Conservation (phyloP, 2,113 vertebrate species). For the Mormyrus iriodes region DNA sequence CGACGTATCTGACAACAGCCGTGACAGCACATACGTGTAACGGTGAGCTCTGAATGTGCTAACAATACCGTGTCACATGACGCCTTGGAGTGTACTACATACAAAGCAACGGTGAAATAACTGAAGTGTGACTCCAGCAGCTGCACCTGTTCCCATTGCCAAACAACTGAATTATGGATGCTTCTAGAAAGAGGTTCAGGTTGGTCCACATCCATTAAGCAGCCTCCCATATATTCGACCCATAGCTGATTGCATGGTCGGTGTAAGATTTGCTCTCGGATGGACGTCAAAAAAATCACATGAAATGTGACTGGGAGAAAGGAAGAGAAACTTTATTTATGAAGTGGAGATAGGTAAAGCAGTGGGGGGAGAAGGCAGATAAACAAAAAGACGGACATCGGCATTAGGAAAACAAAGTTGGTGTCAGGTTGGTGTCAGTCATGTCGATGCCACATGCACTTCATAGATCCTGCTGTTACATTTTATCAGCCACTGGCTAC, state of each 20-base stretch:
- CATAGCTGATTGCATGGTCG: neutral
- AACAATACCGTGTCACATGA: neutral
- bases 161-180: neutral
- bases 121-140: neutral
- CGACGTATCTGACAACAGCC: neutral
- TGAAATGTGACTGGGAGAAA: neutral
- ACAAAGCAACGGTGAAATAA: neutral
- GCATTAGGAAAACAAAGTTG: neutral
- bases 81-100: neutral
- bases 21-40: constrained; percentile 6
- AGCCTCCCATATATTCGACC: neutral
- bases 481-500: neutral
- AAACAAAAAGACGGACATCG: neutral
- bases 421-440: neutral
- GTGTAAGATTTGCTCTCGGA: neutral
- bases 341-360: neutral
- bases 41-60: neutral
- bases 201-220: neutral
- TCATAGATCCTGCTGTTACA: neutral
- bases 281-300: neutral
- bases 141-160: neutral
- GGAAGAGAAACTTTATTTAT: neutral
- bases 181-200: neutral
- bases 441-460: neutral
- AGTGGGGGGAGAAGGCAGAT: neutral